Percentiles rank a stretch among this genome's conserved stretches.
Evolutionary conservation across 64 coral and sea anemone species (phyloP).

Genomic region (Acropora yongei): DNA sequence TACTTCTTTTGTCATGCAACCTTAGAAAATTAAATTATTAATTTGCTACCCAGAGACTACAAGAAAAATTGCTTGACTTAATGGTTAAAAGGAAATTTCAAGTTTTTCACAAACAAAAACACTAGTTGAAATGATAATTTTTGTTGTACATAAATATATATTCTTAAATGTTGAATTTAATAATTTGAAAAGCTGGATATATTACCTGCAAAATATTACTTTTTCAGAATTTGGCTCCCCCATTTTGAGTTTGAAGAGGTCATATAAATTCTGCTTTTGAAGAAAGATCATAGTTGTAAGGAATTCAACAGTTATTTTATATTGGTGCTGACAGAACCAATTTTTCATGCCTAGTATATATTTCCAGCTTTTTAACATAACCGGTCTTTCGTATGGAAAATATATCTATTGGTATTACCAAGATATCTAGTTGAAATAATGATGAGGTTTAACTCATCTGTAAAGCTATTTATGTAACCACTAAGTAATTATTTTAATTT

Average conservation of each 20-base stretch:
- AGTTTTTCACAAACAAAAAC: neutral
- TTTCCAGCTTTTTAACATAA: neutral
- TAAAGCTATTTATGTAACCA: neutral
- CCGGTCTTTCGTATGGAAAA: too few species aligned
- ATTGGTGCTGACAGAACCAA: too few species aligned
- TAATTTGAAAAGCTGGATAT: neutral
- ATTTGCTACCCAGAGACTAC: too few species aligned
- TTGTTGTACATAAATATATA: neutral
- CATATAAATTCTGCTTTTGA: too few species aligned
- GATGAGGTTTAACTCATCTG: constrained; percentile 17
- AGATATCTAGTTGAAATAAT: neutral
- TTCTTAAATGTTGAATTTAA: neutral
- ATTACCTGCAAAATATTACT: neutral
- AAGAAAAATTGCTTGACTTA: neutral
- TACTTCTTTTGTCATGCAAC: too few species aligned
- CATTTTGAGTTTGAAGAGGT: too few species aligned
- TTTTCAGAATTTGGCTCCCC: neutral
- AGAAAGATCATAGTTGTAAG: neutral
- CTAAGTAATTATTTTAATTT: constrained; percentile 12
- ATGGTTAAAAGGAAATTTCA: neutral
- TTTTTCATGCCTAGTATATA: neutral
- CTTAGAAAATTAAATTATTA: too few species aligned
- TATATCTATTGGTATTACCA: too few species aligned
- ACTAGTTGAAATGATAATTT: too few species aligned
- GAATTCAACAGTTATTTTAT: neutral